Conservation (phyloP, 2,888 invertebrate genomes). For the Bembecia ichneumoniformis region DNA sequence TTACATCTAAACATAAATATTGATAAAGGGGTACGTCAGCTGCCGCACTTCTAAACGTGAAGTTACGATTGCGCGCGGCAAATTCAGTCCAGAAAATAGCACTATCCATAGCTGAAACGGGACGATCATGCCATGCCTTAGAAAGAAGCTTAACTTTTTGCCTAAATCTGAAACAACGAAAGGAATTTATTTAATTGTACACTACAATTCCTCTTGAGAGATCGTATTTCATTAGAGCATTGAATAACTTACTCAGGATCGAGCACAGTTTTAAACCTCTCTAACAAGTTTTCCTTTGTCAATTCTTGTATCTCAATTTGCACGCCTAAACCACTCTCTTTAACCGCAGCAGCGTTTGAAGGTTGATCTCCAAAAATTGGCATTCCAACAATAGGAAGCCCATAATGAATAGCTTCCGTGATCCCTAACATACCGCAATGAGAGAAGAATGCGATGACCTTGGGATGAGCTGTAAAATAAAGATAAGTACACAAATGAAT, state of each 20-base stretch:
- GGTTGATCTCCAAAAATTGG: constrained; percentile 74
- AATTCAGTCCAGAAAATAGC: constrained; percentile 77
- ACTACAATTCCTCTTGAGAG: background rate
- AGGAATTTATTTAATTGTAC: background rate
- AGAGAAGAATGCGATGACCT: constrained; percentile 67
- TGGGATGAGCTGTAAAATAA: constrained; percentile 53
- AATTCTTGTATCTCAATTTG: constrained; percentile 52
- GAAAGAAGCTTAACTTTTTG: constrained; percentile 60
- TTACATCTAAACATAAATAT: constrained; percentile 51
- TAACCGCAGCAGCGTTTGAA: constrained; percentile 63
- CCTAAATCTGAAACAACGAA: constrained; percentile 35
- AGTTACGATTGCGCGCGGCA: constrained; percentile 61
- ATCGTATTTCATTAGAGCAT: constrained; percentile 12
- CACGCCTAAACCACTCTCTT: constrained; percentile 66
- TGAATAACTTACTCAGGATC: constrained; percentile 58
- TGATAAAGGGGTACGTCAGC: constrained; percentile 63
- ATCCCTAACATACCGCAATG: constrained; percentile 73
- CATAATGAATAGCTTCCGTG: constrained; percentile 71
- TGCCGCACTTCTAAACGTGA: constrained; percentile 50
- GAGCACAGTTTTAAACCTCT: constrained; percentile 60
- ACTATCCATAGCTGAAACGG: constrained; percentile 68
- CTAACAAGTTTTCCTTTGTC: constrained; percentile 53
- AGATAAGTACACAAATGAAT: background rate
- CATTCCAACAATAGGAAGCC: constrained; percentile 72
- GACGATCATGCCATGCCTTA: constrained; percentile 71